Conservation (phyloP, 2,888 invertebrate species). For the Proisotoma minuta region DNA sequence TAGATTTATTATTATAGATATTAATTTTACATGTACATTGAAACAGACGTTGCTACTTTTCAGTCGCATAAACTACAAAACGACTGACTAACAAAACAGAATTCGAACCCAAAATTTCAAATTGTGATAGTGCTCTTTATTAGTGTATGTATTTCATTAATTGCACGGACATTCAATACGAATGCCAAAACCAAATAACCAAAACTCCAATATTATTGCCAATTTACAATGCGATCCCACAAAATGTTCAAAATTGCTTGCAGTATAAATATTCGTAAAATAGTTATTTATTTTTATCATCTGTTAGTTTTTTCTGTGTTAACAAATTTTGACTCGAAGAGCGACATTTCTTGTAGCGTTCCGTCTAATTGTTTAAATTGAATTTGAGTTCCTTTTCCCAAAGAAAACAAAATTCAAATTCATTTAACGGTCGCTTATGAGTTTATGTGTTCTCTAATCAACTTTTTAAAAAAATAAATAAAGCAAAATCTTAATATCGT, state of each 20-base stretch:
- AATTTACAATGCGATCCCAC: neutral
- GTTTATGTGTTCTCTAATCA: too few species aligned
- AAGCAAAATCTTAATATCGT: neutral
- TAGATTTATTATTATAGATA: too few species aligned
- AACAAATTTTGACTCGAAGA: too few species aligned
- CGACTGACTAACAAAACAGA: too few species aligned
- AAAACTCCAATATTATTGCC: neutral
- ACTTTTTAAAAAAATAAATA: constrained; percentile 4
- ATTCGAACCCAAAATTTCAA: neutral
- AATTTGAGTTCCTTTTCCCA: neutral
- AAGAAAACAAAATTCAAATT: too few species aligned
- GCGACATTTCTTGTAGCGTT: too few species aligned
- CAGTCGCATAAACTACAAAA: too few species aligned
- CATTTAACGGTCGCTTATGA: too few species aligned
- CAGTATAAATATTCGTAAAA: neutral
- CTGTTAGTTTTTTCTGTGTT: neutral
- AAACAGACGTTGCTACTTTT: too few species aligned
- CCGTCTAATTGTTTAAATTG: neutral
- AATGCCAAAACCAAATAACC: too few species aligned
- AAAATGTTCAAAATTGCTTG: neutral
- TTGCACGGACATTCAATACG: constrained; percentile 6
- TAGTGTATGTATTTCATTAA: neutral
- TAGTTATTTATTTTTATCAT: neutral
- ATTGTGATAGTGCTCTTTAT: neutral
- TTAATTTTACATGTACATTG: too few species aligned